Conservation (phyloP, 2,797 vertebrate species). For the Leptatherina wallacei region DNA sequence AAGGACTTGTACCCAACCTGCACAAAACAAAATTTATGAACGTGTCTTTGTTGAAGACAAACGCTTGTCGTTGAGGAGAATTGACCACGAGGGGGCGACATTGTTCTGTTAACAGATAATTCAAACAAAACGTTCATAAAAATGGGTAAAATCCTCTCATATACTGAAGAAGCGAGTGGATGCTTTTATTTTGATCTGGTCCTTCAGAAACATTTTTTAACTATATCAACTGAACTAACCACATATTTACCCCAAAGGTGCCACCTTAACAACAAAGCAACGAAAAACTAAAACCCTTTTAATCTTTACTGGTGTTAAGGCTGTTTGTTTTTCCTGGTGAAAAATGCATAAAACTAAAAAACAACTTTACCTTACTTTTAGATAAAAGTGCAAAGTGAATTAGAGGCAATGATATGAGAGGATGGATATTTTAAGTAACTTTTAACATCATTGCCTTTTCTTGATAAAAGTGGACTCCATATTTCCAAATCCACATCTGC, state of each 20-base stretch:
- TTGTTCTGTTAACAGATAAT: background rate
- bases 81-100: conserved; percentile 5
- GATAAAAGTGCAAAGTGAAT: background rate
- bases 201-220: background rate
- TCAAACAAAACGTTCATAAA: no score
- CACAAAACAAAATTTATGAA: background rate
- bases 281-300: background rate
- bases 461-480: background rate
- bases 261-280: background rate
- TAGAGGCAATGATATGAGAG: background rate
- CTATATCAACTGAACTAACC: background rate
- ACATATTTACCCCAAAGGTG: background rate
- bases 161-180: background rate
- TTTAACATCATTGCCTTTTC: background rate
- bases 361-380: background rate
- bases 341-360: background rate
- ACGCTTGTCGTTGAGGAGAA: background rate
- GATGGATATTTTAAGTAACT: background rate
- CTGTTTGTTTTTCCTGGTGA: background rate
- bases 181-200: background rate
- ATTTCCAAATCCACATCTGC: background rate
- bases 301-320: background rate
- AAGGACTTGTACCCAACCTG: background rate
- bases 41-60: background rate
- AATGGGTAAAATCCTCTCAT: background rate